Evolutionary conservation across 2,113 vertebrate genomes (phyloP), one percentile per base, ranked within the genome.

Genomic region (Microcebus murinus): DNA sequence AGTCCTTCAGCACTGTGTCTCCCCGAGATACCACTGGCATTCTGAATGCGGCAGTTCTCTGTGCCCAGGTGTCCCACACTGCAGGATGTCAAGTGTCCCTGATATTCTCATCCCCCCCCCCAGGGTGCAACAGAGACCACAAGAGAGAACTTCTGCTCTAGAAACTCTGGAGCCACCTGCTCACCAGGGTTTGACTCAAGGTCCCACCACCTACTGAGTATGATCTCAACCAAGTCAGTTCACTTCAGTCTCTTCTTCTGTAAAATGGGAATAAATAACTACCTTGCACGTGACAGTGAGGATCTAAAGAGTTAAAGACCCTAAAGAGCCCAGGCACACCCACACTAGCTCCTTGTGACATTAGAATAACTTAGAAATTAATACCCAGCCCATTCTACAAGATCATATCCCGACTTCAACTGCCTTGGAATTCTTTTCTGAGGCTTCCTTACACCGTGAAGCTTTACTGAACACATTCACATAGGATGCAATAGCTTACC

Each of bases 161-260:
- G 36, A 48, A 90, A 23, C 63, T 81, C 42, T 39, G 48, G 36
- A 76, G 36, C 59, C 20, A 77, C 52, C 5, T 63, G 68, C 23
- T 65, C 6, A 0, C 45, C 48, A 34, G 48, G 79, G 27, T 77
- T 48, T 77, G 36, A 87, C 25, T 87, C 15, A 21, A 23, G 18
- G 17, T 50, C 25, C 59, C 61, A 48, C 17, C 34, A 42, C 0
- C 65, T 36, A 63, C 21, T 45, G 17, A 45, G 7, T 15, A 29
- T 6, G 14, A 82, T 74, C 61, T 86, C 73, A 48, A 31, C 65
- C 25, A 45, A 5, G 25, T 67, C 79, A n/a, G 11, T 77, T 93
- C 71, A 73, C 34, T 65, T 87, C 71, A 67, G 61, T 20, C 71
- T 94, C 94, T 71, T 83, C 65, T 23, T 61, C 74, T 82, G 29